Conservation (phyloP, 2,888 invertebrate species). For the Platycnemis pennipes region DNA sequence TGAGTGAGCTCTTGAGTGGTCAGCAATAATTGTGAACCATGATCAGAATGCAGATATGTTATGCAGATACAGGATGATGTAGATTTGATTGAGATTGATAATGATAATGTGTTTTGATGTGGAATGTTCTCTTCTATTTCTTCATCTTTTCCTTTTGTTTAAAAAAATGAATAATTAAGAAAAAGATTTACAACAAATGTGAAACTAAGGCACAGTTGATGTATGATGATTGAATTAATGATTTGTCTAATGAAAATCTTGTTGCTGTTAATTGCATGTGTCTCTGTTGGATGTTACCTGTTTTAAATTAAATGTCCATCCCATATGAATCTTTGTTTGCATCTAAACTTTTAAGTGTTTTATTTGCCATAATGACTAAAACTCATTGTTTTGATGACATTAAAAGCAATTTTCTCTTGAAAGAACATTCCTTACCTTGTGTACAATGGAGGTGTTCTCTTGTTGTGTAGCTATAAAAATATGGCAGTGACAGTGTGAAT, state of each 20-base stretch:
- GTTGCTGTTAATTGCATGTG: neutral
- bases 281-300: conserved; percentile 21
- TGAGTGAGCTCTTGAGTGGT: neutral
- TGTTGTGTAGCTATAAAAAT: neutral
- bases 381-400: neutral
- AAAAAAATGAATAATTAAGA: neutral
- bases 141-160: too few species aligned
- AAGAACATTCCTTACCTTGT: neutral
- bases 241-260: neutral
- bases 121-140: too few species aligned
- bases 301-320: neutral
- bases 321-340: neutral
- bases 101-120: too few species aligned
- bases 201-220: neutral
- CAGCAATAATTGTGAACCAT: neutral
- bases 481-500: conserved; percentile 32
- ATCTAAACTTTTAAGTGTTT: neutral
- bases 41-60: neutral
- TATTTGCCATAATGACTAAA: neutral
- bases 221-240: neutral
- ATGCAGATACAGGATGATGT: too few species aligned
- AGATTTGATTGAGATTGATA: neutral
- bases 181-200: neutral
- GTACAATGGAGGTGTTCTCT: neutral
- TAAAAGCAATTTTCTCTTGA: neutral